Conservation (phyloP, 2,888 invertebrate genomes). For the Bembecia ichneumoniformis region DNA sequence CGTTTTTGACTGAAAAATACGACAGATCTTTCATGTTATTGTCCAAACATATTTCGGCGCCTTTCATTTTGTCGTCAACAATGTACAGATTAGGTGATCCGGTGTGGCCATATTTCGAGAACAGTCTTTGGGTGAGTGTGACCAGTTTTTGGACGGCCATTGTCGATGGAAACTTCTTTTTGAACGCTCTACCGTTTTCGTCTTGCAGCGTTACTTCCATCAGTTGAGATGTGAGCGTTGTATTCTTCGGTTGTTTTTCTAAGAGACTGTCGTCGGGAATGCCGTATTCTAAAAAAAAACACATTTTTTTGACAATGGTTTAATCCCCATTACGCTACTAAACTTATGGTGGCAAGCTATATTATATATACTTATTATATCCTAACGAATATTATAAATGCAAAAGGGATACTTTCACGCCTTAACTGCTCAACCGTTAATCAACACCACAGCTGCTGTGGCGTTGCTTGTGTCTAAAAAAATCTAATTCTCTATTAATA, state of each 20-base stretch:
- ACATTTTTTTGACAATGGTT: no score
- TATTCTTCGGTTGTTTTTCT: conserved; percentile 56
- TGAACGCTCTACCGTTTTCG: conserved; percentile 71
- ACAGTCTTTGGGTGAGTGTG: conserved; percentile 83
- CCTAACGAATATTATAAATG: no score
- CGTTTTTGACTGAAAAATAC: conserved; percentile 87
- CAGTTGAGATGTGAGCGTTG: conserved; percentile 78
- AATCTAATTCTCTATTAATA: no score
- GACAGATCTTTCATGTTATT: conserved; percentile 87
- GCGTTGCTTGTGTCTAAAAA: no score
- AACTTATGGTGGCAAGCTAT: no score
- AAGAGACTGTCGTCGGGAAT: conserved; percentile 84
- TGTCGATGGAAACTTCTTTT: conserved; percentile 82
- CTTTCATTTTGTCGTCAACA: conserved; percentile 70
- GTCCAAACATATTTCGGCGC: conserved; percentile 81
- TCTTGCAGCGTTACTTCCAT: conserved; percentile 71
- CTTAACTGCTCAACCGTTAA: no score
- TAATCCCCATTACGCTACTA: no score
- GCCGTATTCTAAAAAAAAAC: conserved; percentile 78
- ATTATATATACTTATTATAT: no score
- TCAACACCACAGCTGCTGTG: no score
- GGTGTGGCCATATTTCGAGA: conserved; percentile 56
- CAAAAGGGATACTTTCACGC: no score
- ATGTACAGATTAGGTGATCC: conserved; percentile 60
- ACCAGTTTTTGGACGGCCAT: conserved; percentile 88